Percentiles rank a stretch among this genome's conserved stretches.
Conservation (phyloP, 1,140 invertebrate genomes). For the Myzus persicae region DNA sequence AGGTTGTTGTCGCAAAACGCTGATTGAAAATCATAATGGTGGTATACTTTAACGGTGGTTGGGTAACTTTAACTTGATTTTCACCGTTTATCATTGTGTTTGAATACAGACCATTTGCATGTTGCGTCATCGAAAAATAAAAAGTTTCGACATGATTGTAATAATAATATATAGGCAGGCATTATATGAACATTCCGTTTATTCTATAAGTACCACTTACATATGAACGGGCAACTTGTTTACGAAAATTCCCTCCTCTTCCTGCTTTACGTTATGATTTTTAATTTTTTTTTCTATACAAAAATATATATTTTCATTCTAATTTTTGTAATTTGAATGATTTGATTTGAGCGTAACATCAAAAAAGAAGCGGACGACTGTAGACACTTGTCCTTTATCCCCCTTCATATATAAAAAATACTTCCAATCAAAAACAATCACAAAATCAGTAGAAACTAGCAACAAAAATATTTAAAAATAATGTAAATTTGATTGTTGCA, state of each 20-base stretch:
- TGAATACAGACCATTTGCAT: not conserved
- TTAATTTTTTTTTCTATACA: too few relatives aligned
- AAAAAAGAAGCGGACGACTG: not conserved
- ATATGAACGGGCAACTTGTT: not conserved
- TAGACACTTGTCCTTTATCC: not conserved
- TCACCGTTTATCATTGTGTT: not conserved
- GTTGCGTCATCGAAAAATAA: conserved; percentile 1
- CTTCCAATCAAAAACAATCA: not conserved
- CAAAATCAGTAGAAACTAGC: not conserved
- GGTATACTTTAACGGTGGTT: not conserved
- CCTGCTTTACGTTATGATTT: too few relatives aligned
- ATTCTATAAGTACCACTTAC: not conserved
- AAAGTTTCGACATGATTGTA: not conserved
- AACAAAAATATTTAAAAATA: not conserved
- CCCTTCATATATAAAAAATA: not conserved
- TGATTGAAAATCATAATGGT: conserved; percentile 3
- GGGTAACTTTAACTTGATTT: not conserved
- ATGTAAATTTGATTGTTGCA: not conserved
- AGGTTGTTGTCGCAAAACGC: not conserved
- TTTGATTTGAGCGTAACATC: not conserved
- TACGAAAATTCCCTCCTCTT: not conserved
- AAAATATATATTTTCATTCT: too few relatives aligned
- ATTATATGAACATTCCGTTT: not conserved
- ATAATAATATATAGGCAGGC: not conserved
- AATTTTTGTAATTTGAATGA: not conserved